These are phyloP conservation scores for Pangasius macronema DNA, from an alignment of 2,797 vertebrate species.

Conservation along the genomic window DNA sequence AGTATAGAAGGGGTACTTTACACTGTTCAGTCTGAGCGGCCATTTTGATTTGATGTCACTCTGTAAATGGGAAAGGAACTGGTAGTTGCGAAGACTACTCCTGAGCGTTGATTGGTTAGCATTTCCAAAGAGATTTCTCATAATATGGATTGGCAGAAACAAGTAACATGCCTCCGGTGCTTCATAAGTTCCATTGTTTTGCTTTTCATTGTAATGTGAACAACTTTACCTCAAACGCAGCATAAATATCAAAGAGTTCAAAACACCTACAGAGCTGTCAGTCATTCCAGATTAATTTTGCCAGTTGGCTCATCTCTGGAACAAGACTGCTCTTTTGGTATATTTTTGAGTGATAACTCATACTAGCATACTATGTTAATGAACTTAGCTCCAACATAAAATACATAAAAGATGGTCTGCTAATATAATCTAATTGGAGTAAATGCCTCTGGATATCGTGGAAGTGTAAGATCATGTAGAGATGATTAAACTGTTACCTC, in stretches of 20 bases:
- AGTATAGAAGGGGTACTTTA: too few species aligned
- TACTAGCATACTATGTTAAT: neutral
- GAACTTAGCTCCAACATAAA: neutral
- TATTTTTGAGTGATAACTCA: neutral
- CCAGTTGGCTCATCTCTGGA: neutral
- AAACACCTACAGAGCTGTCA: neutral
- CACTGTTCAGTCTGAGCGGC: neutral
- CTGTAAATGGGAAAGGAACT: neutral
- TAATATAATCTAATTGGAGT: neutral
- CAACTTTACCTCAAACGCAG: neutral
- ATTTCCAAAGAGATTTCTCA: neutral
- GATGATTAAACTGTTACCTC: neutral
- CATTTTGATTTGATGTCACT: neutral
- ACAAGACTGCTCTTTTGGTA: neutral
- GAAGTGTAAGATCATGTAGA: neutral
- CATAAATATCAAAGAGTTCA: constrained; percentile 1
- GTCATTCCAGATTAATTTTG: neutral
- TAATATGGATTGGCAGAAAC: neutral
- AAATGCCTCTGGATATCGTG: neutral
- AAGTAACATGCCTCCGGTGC: neutral
- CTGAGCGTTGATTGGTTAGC: neutral
- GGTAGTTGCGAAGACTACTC: too few species aligned
- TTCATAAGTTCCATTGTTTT: neutral
- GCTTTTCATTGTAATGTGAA: neutral
- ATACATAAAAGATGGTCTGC: neutral